Evolutionary conservation across 2,888 invertebrate genomes (phyloP).

Genomic region (Lasioglossum pauxillum): DNA sequence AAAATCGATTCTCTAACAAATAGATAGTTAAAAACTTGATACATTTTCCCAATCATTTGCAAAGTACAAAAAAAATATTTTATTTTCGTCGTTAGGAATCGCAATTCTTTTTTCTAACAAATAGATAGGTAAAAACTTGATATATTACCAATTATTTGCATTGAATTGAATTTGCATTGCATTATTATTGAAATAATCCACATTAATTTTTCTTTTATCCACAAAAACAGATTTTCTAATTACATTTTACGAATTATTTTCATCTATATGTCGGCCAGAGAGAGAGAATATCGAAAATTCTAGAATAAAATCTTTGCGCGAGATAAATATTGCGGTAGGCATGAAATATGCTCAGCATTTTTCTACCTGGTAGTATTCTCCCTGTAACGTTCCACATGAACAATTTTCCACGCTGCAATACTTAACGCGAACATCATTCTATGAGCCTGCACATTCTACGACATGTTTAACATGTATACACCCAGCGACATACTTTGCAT

Average conservation of each 20-base stretch:
- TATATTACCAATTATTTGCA: too few species aligned
- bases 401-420: constrained; percentile 53
- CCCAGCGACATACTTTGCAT: constrained; percentile 42
- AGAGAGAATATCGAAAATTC: not conserved
- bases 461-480: constrained; percentile 40
- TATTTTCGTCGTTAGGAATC: not conserved
- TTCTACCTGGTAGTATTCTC: constrained; percentile 28
- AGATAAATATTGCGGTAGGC: constrained; percentile 37
- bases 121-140: too few species aligned
- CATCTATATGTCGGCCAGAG: too few species aligned
- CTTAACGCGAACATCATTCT: constrained; percentile 51
- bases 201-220: too few species aligned
- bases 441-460: constrained; percentile 28
- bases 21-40: too few species aligned
- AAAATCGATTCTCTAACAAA: too few species aligned
- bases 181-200: not conserved
- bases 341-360: constrained; percentile 45
- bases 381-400: constrained; percentile 43
- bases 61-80: not conserved
- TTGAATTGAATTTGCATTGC: too few species aligned
- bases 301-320: constrained; percentile 17
- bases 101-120: too few species aligned
- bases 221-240: too few species aligned
- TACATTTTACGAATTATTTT: too few species aligned
- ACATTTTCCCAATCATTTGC: not conserved